Base-by-base conservation (phyloP, 1,140 invertebrate genomes). In the Macrotrachela quadricornifera region DNA sequence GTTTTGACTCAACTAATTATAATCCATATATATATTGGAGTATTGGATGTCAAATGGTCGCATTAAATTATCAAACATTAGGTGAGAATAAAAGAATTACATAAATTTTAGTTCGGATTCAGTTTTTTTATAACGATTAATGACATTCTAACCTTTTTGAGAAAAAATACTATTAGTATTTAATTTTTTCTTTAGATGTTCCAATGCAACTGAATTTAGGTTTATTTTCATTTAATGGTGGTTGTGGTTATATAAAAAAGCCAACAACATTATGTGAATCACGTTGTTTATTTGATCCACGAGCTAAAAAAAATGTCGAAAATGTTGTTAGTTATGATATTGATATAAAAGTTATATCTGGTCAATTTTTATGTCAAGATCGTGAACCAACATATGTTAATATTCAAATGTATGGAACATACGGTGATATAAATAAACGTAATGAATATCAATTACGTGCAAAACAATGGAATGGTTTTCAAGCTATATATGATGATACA, bases 201-300 rank as follows among this genome's bases (percentile, higher is more conserved):
- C 90, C 88, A 12, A 96, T 99, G 90, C 94, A 99, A 73, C 73
- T 99, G 52, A 99, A 99, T 73, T 91, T 96, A 74, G 94, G 92
- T 57, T 97, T 97, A 76, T 99, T 97, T 73, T 92, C 97, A 68
- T 69, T 65, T 55, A 71, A 70, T 50, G 60, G 61, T 41, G 46
- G 62, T 11, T 61, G 57, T 49, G 69, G 69, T 0, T 70, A 65
- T 51, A 61, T 69, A 21, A 51, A 69, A 37, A 71, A 71, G 54
- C 68, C 68, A 40, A 67, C 69, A 55, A 67, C 68, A 56, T 69
- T 70, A 66, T 59, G 67, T n/a, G n/a, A n/a, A n/a, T n/a, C n/a
- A n/a, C n/a, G n/a, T n/a, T n/a, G n/a, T n/a, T n/a, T 37, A 13
- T 69, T 71, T 64, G 67, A 71, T 57, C 67, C 67, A 14, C 68